A percentile compares a stretch with the other conserved stretches of the same genome.
Conservation (phyloP, 2,888 invertebrate species). For the Amitus sp. region DNA sequence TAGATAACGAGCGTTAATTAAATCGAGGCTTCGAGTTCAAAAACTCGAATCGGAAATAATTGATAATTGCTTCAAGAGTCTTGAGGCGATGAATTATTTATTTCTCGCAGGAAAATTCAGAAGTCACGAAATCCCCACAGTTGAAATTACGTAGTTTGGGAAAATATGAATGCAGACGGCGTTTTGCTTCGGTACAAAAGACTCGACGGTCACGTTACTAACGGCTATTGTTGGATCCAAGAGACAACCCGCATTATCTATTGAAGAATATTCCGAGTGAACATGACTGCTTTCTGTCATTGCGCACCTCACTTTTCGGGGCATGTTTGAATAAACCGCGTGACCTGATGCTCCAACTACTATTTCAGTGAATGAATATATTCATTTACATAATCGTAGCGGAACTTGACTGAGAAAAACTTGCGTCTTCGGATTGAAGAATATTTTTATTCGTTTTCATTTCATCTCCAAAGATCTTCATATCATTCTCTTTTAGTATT, state of each 20-base stretch:
- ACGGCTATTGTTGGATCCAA: not conserved
- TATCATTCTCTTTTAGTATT: too few species aligned
- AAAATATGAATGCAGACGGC: not conserved
- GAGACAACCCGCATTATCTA: not conserved
- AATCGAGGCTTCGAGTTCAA: constrained; percentile 42
- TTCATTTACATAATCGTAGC: too few species aligned
- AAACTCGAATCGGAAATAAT: not conserved
- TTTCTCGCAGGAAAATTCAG: not conserved
- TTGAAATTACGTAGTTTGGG: not conserved
- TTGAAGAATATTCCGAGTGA: not conserved
- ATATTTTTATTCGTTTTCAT: too few species aligned
- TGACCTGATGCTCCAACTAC: too few species aligned
- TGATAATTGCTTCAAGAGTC: not conserved
- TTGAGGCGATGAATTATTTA: not conserved
- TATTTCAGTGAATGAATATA: too few species aligned
- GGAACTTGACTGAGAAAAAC: too few species aligned
- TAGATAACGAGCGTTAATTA: constrained; percentile 56
- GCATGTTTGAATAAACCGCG: constrained; percentile 11
- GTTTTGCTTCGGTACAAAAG: not conserved
- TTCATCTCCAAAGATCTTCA: too few species aligned
- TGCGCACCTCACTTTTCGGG: constrained; percentile 1
- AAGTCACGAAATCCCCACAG: not conserved
- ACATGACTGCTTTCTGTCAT: constrained; percentile 16
- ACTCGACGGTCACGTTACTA: not conserved
- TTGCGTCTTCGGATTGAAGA: too few species aligned